A percentile compares a stretch with the other conserved stretches of the same genome.
Evolutionary conservation across 1,140 invertebrate species (phyloP).

Genomic region (Polyergus mexicanus): DNA sequence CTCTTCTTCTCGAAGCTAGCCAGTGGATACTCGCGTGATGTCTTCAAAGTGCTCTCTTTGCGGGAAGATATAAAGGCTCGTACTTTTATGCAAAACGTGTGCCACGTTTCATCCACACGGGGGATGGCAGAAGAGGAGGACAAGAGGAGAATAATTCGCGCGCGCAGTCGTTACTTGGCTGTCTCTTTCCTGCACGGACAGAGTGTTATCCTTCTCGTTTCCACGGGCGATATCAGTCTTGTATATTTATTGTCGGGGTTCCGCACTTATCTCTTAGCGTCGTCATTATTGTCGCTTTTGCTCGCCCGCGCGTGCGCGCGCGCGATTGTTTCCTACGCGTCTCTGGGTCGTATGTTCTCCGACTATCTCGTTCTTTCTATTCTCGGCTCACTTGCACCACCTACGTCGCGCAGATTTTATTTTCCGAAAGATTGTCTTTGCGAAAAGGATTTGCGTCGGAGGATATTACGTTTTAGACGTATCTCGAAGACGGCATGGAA

Average conservation of each 20-base stretch:
- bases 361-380: constrained; percentile 14
- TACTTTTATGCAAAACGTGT: not conserved
- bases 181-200: constrained; percentile 41
- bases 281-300: constrained; percentile 70
- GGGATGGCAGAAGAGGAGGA: too few species aligned
- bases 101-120: not conserved
- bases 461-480: not conserved
- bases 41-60: constrained; percentile 21
- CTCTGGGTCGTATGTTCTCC: constrained; percentile 54
- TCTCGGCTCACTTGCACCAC: not conserved
- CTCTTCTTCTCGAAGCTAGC: not conserved
- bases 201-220: constrained; percentile 49
- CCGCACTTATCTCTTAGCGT: constrained; percentile 60
- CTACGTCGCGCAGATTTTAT: constrained; percentile 47
- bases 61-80: constrained; percentile 7
- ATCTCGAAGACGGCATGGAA: constrained; percentile 29
- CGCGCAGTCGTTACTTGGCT: constrained; percentile 45
- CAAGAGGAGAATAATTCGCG: constrained; percentile 20
- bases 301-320: constrained; percentile 2
- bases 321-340: constrained; percentile 58
- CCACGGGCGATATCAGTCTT: constrained; percentile 64
- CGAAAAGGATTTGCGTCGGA: constrained; percentile 31
- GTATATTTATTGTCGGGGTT: constrained; percentile 73
- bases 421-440: constrained; percentile 32
- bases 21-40: constrained; percentile 7